Base-by-base conservation (phyloP, 2,113 vertebrate species). In the Petrocephalus microphthalmus region DNA sequence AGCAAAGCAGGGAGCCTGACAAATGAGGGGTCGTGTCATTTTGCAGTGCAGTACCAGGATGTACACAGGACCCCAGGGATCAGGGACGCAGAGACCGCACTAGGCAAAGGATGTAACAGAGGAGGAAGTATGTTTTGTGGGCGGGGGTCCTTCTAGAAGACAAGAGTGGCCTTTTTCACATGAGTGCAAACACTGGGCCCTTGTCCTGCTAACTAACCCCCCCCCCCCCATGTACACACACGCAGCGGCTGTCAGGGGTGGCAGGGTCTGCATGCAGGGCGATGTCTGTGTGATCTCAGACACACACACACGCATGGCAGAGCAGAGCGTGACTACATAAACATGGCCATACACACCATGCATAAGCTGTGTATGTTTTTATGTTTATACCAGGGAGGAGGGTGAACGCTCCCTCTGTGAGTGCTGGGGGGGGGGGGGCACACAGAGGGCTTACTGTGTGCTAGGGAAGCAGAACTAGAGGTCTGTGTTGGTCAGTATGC, bases 361-460 rank as follows among this genome's bases (percentile, higher is more conserved):
- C 37, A 42, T 42, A 78, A 42, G 60, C 8, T 78, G 71, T 5
- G 33, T 78, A 19, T 78, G 71, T 42, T 42, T 74, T 78, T 17
- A 78, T 78, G 71, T 78, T 78, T 78, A 78, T 19, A 95, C 81
- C 92, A 93, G 89, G 0, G 93, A 92, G 90, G 51, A 91, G 2
- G 87, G 74, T 0, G 89, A 42, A 42, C 33, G 17, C 15, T 8
- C 33, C 4, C 71, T 78, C 33, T 19, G 45, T 37, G 45, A 3
- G 91, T 90, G 1, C 92, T 19, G 0, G 95, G 94, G 0, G 87
- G 89, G 25, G 54, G 7, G 45, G 53, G 81, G 71, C 47, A 92
- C 94, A 90, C 95, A 93, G 74, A 93, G 92, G 88, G 89, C 13
- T 83, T 89, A 92, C 94, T 94, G 94, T 94, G 93, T 67, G 92